Percentiles rank a stretch among this genome's conserved stretches.
Evolutionary conservation across 2,888 invertebrate species (phyloP).

Genomic region (Alloplasta piceator): DNA sequence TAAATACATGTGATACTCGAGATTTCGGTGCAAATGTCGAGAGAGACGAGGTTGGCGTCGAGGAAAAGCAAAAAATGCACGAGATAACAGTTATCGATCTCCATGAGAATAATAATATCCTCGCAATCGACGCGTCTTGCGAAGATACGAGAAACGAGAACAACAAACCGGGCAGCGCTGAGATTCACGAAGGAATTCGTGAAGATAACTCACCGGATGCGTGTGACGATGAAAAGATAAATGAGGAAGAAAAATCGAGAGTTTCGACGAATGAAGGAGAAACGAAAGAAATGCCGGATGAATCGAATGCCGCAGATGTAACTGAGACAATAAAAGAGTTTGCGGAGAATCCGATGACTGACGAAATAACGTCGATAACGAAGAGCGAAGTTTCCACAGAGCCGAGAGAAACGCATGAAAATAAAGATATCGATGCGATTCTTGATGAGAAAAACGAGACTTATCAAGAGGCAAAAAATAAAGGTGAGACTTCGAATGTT

Average conservation of each 20-base stretch:
- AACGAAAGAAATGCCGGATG: background rate
- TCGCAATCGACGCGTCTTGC: background rate
- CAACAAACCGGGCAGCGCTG: background rate
- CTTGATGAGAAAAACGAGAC: background rate
- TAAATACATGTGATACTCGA: background rate
- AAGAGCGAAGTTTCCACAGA: background rate
- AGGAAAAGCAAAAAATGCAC: background rate
- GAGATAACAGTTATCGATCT: background rate
- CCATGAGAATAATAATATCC: background rate
- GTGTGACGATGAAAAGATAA: background rate
- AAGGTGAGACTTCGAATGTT: background rate
- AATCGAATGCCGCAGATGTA: background rate
- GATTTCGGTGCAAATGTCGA: background rate
- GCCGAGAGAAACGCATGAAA: background rate
- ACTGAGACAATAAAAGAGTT: background rate
- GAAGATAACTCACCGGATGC: background rate
- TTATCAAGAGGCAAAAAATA: background rate
- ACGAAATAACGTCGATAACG: background rate
- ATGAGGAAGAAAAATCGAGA: background rate
- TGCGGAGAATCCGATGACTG: background rate
- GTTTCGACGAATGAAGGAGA: background rate
- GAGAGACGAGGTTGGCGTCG: background rate
- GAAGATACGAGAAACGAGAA: background rate
- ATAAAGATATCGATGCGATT: background rate
- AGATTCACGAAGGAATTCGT: background rate